A percentile compares a stretch with the other conserved stretches of the same genome.
Conservation (phyloP, 2,888 invertebrate genomes). For the Diaphora mendica region DNA sequence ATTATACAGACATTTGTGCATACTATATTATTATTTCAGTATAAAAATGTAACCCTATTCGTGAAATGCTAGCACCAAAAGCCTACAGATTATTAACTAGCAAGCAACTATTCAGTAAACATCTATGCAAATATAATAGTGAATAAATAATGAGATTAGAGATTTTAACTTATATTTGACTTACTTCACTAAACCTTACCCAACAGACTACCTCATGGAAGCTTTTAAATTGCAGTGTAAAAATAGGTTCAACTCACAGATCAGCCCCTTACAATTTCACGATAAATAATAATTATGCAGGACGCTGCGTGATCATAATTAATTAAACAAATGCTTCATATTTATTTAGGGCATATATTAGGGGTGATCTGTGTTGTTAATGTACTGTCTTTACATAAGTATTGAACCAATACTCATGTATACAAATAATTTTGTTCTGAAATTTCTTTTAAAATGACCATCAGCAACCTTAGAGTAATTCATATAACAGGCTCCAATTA, state of each 20-base stretch:
- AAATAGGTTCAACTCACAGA: constrained; percentile 3
- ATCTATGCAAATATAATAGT: constrained; percentile 35
- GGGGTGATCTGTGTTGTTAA: constrained; percentile 1
- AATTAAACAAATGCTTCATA: neutral
- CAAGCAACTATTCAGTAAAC: constrained; percentile 61
- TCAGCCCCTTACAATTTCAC: neutral
- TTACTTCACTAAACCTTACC: constrained; percentile 3
- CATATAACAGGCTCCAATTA: neutral
- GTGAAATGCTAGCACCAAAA: constrained; percentile 79
- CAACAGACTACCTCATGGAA: neutral
- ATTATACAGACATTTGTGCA: constrained; percentile 60
- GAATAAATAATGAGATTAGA: constrained; percentile 36
- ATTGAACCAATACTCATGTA: neutral
- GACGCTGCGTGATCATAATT: neutral
- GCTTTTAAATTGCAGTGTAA: constrained; percentile 4
- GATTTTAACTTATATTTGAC: constrained; percentile 17
- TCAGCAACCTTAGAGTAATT: neutral
- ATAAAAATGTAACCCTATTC: constrained; percentile 68
- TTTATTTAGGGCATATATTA: neutral
- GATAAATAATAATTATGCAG: neutral
- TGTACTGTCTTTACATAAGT: neutral
- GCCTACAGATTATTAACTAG: constrained; percentile 66
- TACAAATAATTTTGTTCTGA: neutral
- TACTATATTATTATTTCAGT: constrained; percentile 54
- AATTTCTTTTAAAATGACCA: neutral